Percentiles rank a stretch among this genome's conserved stretches.
Conservation (phyloP, 2,113 vertebrate genomes). For the Phoxinus phoxinus region DNA sequence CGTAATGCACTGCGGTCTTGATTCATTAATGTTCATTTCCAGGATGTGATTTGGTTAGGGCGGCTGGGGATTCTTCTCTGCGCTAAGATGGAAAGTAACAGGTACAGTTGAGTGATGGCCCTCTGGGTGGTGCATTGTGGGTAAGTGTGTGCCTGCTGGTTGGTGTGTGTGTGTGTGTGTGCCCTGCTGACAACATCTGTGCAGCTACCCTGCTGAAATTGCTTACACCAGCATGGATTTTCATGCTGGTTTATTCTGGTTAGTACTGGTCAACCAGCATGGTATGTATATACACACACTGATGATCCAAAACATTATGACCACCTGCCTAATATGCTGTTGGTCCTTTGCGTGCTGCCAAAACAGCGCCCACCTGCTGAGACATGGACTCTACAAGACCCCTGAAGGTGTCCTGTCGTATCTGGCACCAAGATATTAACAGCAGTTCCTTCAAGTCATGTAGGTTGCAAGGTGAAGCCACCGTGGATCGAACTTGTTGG, state of each 20-base stretch:
- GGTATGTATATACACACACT: neutral
- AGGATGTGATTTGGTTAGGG: slow-evolving; percentile 56
- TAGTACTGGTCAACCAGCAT: slow-evolving; percentile 1
- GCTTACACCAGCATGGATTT: slow-evolving; percentile 8
- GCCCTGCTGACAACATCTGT: slow-evolving; percentile 10
- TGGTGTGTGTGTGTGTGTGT: slow-evolving; percentile 21
- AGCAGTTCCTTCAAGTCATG: too few species aligned
- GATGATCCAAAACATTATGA: too few species aligned
- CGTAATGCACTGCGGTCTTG: slow-evolving; percentile 61
- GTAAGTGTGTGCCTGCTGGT: slow-evolving; percentile 47
- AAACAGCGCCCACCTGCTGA: too few species aligned
- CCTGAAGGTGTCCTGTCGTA: too few species aligned
- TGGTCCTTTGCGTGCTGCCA: too few species aligned
- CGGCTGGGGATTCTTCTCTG: slow-evolving; percentile 68
- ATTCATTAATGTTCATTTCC: slow-evolving; percentile 71
- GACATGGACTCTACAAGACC: too few species aligned
- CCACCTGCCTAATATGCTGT: too few species aligned
- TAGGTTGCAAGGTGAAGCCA: too few species aligned
- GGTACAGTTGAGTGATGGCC: slow-evolving; percentile 42
- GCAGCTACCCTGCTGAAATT: neutral
- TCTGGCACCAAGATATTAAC: too few species aligned
- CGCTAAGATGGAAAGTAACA: slow-evolving; percentile 68
- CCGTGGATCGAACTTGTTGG: too few species aligned
- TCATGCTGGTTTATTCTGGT: neutral
- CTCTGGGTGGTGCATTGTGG: slow-evolving; percentile 49